A percentile compares a stretch with the other conserved stretches of the same genome.
phyloP scores from a whole-genome alignment of 2,113 vertebrate genomes.

The Anser brachyrhynchus region DNA sequence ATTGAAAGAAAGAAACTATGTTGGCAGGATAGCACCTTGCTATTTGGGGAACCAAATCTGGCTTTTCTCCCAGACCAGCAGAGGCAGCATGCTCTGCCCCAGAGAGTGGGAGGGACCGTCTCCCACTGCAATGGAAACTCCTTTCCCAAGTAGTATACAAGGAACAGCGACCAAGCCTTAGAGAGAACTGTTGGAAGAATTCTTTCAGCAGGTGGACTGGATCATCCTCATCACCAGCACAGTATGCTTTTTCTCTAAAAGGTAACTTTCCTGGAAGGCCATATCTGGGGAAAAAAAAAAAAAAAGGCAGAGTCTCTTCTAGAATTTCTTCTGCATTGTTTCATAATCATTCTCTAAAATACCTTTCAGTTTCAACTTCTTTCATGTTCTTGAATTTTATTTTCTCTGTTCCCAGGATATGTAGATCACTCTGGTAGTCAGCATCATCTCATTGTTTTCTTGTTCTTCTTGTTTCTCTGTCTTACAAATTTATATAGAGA shows the following conservation, averaged over 20 bases:
- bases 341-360: background rate
- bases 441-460: background rate
- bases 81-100: constrained; percentile 31
- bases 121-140: background rate
- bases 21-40: constrained; percentile 60
- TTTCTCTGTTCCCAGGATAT: background rate
- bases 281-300: background rate
- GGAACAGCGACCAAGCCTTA: background rate
- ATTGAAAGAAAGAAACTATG: background rate
- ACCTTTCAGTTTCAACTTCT: background rate
- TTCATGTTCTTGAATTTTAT: background rate
- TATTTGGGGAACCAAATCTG: constrained; percentile 64
- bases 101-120: constrained; percentile 46
- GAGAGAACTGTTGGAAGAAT: background rate
- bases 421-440: background rate
- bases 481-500: background rate
- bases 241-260: background rate
- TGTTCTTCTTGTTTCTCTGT: constrained; percentile 28
- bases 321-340: background rate
- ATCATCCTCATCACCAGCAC: constrained; percentile 1
- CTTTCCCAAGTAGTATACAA: background rate
- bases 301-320: background rate
- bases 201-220: background rate
- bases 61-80: constrained; percentile 43
- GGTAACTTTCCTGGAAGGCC: constrained; percentile 29